Percentiles rank a stretch among this genome's conserved stretches.
phyloP scores from a whole-genome alignment of 1,140 invertebrate species.

The Sitophilus oryzae region DNA sequence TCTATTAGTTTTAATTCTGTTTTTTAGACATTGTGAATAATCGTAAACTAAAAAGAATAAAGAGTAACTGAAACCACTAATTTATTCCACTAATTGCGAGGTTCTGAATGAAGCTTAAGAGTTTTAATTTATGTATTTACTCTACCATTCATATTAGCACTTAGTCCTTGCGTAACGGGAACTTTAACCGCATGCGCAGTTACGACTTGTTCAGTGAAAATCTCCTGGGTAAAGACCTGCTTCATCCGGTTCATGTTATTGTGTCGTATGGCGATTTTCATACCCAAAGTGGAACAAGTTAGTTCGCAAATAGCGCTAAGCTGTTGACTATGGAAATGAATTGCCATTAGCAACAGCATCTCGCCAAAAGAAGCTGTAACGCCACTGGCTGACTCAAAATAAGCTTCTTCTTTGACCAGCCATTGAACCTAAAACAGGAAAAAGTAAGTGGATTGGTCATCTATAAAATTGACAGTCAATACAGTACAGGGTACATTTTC shows the following conservation, averaged over 20 bases:
- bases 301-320: constrained; percentile 85
- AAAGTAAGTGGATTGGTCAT: too few relatives aligned
- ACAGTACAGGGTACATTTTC: not conserved
- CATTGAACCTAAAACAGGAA: constrained; percentile 58
- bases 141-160: constrained; percentile 70
- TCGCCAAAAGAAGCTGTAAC: constrained; percentile 87
- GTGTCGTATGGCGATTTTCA: constrained; percentile 88
- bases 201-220: constrained; percentile 96
- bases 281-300: constrained; percentile 88
- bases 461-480: not conserved
- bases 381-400: constrained; percentile 73
- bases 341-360: constrained; percentile 92
- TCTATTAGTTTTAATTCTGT: too few relatives aligned
- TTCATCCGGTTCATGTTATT: constrained; percentile 89
- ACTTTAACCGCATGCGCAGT: constrained; percentile 93
- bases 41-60: too few relatives aligned
- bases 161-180: constrained; percentile 85
- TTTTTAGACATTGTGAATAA: too few relatives aligned
- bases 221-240: constrained; percentile 93
- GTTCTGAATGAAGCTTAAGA: too few relatives aligned
- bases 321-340: constrained; percentile 95
- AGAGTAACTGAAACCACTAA: too few relatives aligned
- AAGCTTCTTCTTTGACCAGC: constrained; percentile 84
- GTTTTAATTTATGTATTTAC: too few relatives aligned
- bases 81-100: too few relatives aligned